phyloP scores from a whole-genome alignment of 2,888 invertebrate species.

The Plusia festucae region DNA sequence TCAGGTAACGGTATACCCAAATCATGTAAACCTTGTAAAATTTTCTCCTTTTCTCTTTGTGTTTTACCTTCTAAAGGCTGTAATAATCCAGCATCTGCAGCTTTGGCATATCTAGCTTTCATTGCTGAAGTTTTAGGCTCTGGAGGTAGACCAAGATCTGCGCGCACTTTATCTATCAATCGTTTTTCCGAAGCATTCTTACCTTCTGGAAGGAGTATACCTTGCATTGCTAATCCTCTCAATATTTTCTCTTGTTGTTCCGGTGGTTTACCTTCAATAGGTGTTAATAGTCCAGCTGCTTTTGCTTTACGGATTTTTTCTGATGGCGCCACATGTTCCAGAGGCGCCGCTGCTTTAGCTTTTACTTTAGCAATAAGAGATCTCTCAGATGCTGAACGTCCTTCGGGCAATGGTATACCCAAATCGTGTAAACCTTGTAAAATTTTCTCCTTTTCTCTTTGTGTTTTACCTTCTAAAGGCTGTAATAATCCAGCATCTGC shows the following conservation, averaged over 20 bases:
- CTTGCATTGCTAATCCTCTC: slow-evolving; percentile 49
- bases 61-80: slow-evolving; percentile 17
- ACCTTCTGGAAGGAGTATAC: slow-evolving; percentile 58
- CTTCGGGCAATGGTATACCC: slow-evolving; percentile 25
- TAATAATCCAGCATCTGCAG: slow-evolving; percentile 45
- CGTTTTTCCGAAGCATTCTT: slow-evolving; percentile 57
- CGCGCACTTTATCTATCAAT: slow-evolving; percentile 53
- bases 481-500: slow-evolving; percentile 42
- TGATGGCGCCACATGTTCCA: too few relatives aligned
- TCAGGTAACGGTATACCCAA: slow-evolving; percentile 22
- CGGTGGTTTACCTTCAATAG: slow-evolving; percentile 51
- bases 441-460: slow-evolving; percentile 24
- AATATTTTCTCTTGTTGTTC: slow-evolving; percentile 57
- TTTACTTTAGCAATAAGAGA: slow-evolving; percentile 52
- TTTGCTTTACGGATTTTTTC: slow-evolving; percentile 21
- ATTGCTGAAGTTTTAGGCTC: slow-evolving; percentile 43
- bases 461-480: slow-evolving; percentile 14
- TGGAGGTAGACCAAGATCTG: slow-evolving; percentile 55
- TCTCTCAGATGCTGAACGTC: slow-evolving; percentile 35
- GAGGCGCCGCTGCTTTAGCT: too few relatives aligned
- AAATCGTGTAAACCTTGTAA: slow-evolving; percentile 6
- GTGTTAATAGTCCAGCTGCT: slow-evolving; percentile 40
- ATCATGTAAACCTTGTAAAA: slow-evolving; percentile 10
- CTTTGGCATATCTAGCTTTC: slow-evolving; percentile 36
- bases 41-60: slow-evolving; percentile 19